Conservation (phyloP, 2,888 invertebrate genomes). For the Eustalomyia histrio region DNA sequence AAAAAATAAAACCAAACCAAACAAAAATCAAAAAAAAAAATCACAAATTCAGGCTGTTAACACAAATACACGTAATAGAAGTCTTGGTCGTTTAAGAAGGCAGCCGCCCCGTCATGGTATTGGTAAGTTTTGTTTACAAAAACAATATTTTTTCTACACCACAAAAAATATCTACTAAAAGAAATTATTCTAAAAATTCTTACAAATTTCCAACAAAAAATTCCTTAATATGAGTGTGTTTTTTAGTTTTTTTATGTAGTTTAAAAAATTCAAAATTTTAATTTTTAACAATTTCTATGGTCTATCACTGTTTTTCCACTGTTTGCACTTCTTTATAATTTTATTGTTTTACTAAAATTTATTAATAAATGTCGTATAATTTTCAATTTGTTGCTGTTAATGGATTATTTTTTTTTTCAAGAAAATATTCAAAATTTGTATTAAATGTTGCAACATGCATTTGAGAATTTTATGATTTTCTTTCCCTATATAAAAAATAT, state of each 20-base stretch:
- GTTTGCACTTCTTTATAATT: slow-evolving; percentile 39
- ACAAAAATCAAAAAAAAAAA: slow-evolving; percentile 34
- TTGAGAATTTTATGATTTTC: background rate
- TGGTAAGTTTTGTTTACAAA: slow-evolving; percentile 75
- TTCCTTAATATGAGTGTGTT: slow-evolving; percentile 28
- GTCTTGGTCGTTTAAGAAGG: slow-evolving; percentile 80
- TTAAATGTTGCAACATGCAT: slow-evolving; percentile 73
- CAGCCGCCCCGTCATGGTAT: slow-evolving; percentile 81
- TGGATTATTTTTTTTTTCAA: background rate
- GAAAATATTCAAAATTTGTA: slow-evolving; percentile 24
- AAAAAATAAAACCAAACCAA: slow-evolving; percentile 34
- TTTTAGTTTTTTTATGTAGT: slow-evolving; percentile 25
- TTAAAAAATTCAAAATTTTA: slow-evolving; percentile 9
- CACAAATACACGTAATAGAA: slow-evolving; percentile 80
- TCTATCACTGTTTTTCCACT: slow-evolving; percentile 21
- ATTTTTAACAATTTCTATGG: slow-evolving; percentile 11
- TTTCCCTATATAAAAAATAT: too few relatives aligned
- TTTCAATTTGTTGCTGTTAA: slow-evolving; percentile 68
- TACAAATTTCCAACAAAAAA: background rate
- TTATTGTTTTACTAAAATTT: slow-evolving; percentile 17
- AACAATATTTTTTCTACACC: background rate
- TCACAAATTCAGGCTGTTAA: slow-evolving; percentile 78
- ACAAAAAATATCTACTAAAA: slow-evolving; percentile 6
- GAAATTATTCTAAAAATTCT: slow-evolving; percentile 7
- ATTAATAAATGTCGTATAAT: slow-evolving; percentile 56